Evolutionary conservation across 1,140 invertebrate species (phyloP), one percentile per base, ranked within the genome.

Genomic region (Papilio glaucus): DNA sequence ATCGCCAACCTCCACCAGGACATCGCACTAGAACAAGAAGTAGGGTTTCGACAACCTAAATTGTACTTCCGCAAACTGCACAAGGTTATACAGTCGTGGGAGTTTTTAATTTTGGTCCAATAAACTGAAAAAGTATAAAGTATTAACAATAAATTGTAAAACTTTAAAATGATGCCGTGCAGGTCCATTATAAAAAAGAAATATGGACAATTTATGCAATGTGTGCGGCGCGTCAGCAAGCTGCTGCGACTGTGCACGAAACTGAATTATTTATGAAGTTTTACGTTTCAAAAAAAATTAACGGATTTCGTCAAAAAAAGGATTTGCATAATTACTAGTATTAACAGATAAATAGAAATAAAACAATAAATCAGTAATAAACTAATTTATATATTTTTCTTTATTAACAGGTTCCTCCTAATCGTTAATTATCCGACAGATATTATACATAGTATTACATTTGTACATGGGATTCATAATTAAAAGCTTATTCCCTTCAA

Each of bases 211-310:
- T 57, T 57, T 57, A 57, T 57, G 21, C 49, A 57, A 57, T 26
- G 18, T 26, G 49, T 57, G 49, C 21, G 49, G 21, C 9, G 49
- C 49, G 49, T 57, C 49, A 57, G 49, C 49, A 57, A 57, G 49
- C 49, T 57, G 49, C 49, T 57, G 24, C 49, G 49, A 57, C 49
- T 57, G 21, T 57, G 49, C 49, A 57, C 18, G 49, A 21, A 57
- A 57, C 49, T 57, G 49, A 57, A 57, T 57, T 57, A 57, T 57
- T 57, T 57, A 57, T 57, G 12, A 57, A 57, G 49, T 57, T 57
- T 53, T 57, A 24, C 49, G 10, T 57, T 57, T 13, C 49, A 57
- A 24, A 8, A 57, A 21, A 57, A 57, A 24, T 24, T 57, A 24
- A 4, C 49, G 9, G 24, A 57, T 10, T 26, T 26, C 49, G 15